Base-by-base conservation (phyloP, 2,888 invertebrate species). In the Hypena proboscidalis region DNA sequence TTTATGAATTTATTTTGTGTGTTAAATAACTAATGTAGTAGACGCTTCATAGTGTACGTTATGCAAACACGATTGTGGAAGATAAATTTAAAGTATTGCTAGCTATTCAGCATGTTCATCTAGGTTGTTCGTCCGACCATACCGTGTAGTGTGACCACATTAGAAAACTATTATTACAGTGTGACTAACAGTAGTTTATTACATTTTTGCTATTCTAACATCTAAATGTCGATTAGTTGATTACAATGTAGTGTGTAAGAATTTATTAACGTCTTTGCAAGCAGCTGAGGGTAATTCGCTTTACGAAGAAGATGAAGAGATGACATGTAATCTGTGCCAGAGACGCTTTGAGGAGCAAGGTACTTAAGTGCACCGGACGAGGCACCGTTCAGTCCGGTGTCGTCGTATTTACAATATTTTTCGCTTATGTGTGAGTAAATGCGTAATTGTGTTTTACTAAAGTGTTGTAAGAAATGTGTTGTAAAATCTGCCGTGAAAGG, bases 261-360 rank as follows among this genome's bases (percentile, higher is more conserved):
- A 73, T 86, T 78, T 87, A 72, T 88, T 89, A 87, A 90, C 92
- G 90, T 92, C 91, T 92, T 92, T 92, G 92, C 92, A 91, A 93
- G 91, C 93, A 93, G 93, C 93, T 92, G 92, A 92, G 82, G 93
- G 92, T 90, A 85, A 85, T 77, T 91, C 92, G 83, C 91, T 92
- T 90, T 91, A 91, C 86, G 90, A 92, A 85, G 92, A 93, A 90
- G 92, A 92, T 83, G 93, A 93, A 92, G 93, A 92, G 89, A 92
- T 92, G 88, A 93, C 92, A 92, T 94, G 94, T 90, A 94, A 94
- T 87, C 93, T 94, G 92, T 94, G 94, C 92, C 94, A 94, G 92
- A 94, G 94, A 92, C 93, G 94, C 84, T 94, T 94, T 93, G 94
- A 94, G 90, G 93, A 94, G 92, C 94, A 94, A 94, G 94, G 94